Base-by-base conservation (phyloP, 2,113 vertebrate genomes). In the Epinephelus fuscoguttatus region DNA sequence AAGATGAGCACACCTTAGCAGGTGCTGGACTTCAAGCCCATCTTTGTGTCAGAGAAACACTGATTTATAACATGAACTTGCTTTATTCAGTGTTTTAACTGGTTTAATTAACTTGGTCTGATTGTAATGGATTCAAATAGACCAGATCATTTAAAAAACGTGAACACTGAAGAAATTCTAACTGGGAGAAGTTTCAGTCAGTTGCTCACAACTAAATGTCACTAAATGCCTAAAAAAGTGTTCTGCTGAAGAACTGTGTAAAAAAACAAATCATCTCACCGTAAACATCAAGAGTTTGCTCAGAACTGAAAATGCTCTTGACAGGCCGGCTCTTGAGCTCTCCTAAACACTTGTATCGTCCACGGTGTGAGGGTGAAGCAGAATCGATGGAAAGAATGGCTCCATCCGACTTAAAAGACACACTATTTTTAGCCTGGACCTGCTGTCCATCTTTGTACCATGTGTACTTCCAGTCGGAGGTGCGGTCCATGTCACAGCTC, bases 261-360 rank as follows among this genome's bases (percentile, higher is more conserved):
- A 25, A 49, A 56, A 42, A 50, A 45, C 37, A 33, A 57, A 55
- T 40, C 3, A 12, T 33, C 91, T 93, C 61, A 94, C 93, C 91
- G 40, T 89, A 82, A 70, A 93, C 86, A 6, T 1, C 0, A 4
- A 94, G 88, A 5, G 1, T 4, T 4, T 82, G 11, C 37, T 1
- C 0, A 18, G 49, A 13, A 50, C 86, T 73, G 0, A 0, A 0
- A 3, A 0, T n/a, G 78, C 86, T 93, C 18, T 0, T 12, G 25
- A 94, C 86, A 49, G 69, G 0, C 30, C 91, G 86, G 60, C 11
- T 30, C 27, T 76, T 82, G 3, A 90, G 71, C 14, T 30, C 47
- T 42, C 33, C 93, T 4, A 1, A 66, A 73, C 92, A 94, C 6
- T 1, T 68, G 52, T 93, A 94, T 0, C 0, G 6, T 70, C 91